Conservation (phyloP, 2,888 invertebrate genomes). For the Chaetoderma sp. region DNA sequence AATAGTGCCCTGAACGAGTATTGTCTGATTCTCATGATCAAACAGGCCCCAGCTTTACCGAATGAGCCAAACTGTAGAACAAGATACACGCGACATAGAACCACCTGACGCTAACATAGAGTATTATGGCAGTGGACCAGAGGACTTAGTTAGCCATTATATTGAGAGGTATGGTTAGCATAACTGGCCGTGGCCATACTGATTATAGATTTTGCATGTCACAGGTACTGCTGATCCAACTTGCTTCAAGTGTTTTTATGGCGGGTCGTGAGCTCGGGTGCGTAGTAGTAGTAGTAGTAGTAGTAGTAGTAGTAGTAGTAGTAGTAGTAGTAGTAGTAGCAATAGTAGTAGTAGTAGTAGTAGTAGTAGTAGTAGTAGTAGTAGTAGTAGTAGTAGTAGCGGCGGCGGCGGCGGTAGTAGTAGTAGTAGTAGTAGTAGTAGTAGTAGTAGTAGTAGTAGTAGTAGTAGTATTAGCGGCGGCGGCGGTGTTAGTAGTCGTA, state of each 20-base stretch:
- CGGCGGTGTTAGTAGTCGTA: too few species aligned
- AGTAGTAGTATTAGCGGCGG: too few species aligned
- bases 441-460: neutral
- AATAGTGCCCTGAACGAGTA: constrained; percentile 62
- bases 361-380: neutral
- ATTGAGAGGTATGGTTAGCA: too few species aligned
- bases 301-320: constrained; percentile 26
- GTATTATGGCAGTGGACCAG: too few species aligned
- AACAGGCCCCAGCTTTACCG: constrained; percentile 80
- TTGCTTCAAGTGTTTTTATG: too few species aligned
- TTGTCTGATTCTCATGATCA: constrained; percentile 78
- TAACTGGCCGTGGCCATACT: too few species aligned
- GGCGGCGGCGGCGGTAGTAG: neutral
- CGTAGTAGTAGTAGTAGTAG: neutral
- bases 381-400: neutral
- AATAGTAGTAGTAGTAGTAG: neutral
- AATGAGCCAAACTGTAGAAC: constrained; percentile 72
- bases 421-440: neutral
- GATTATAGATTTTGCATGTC: too few species aligned
- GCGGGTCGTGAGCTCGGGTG: too few species aligned
- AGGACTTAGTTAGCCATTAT: too few species aligned
- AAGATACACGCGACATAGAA: neutral
- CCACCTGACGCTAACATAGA: too few species aligned
- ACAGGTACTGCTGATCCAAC: too few species aligned
- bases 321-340: constrained; percentile 10